Base-by-base conservation (phyloP, 1,140 invertebrate species). In the Aricia agestis region DNA sequence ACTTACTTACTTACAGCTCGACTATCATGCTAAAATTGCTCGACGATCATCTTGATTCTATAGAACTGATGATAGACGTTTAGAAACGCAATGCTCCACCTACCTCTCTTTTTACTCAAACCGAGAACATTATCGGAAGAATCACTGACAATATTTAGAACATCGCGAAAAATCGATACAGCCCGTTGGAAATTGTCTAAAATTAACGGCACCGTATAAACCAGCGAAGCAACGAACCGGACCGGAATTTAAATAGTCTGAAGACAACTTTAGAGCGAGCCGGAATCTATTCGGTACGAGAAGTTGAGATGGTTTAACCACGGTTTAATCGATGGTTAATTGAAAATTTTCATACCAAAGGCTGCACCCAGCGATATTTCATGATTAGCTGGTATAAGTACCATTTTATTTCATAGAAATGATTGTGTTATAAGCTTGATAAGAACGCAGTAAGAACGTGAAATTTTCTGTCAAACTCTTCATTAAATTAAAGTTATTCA, bases 161-260 rank as follows among this genome's bases (percentile, higher is more conserved):
- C 59, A 71, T 71, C 69, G 71, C 69, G 69, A 73, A 68, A 77
- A 77, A 77, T 77, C 73, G 71, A 77, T 75, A 77, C 18, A 72
- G 36, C 70, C 68, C 74, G 76, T 86, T 89, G 85, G 25, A 92
- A 92, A 91, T 92, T 83, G 82, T 80, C 78, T 85, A 81, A 92
- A 92, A 92, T 92, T 92, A 92, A 92, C 89, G 84, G 88, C 86
- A 69, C 82, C 83, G 92, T 91, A 92, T 92, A 92, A 92, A 92
- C 84, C 91, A 92, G 84, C 78, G 76, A 85, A 80, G 90, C 92
- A 92, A 92, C 92, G 90, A 92, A 89, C 91, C 90, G 89, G 76
- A 91, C 83, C 71, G 89, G 91, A 92, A 92, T 92, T 91, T 91
- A 89, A 90, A 88, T 89, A 87, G 90, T 91, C 87, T 86, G 81